Conservation (phyloP, 92 coral and sea anemone species). For the Actinernus sp. region DNA sequence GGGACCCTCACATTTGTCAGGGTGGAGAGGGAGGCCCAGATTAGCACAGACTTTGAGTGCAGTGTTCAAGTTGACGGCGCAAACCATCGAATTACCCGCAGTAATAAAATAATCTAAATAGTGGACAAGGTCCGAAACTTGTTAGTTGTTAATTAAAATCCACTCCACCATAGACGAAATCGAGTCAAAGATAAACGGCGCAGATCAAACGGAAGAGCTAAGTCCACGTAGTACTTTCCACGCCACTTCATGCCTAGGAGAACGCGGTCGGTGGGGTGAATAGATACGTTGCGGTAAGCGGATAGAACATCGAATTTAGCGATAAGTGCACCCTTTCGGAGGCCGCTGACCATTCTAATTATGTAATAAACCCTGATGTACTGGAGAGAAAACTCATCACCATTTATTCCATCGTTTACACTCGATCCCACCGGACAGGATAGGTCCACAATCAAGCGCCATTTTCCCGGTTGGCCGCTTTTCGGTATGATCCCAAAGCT, state of each 20-base stretch:
- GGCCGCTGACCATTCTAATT: conserved; percentile 2
- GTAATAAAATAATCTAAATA: conserved; percentile 44
- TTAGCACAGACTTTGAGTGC: conserved; percentile 6
- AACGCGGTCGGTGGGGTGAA: conserved; percentile 43
- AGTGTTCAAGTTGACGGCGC: background rate
- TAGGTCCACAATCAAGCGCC: conserved; percentile 35
- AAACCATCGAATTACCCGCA: conserved; percentile 8
- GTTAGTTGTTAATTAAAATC: conserved; percentile 38
- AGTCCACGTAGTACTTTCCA: conserved; percentile 20
- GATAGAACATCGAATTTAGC: conserved; percentile 42
- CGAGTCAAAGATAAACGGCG: conserved; percentile 48
- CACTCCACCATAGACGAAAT: conserved; percentile 36
- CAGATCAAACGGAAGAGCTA: conserved; percentile 51
- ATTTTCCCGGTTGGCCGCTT: conserved; percentile 33
- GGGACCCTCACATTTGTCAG: conserved; percentile 44
- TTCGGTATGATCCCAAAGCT: conserved; percentile 45
- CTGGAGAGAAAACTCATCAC: conserved; percentile 11
- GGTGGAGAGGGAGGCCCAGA: conserved; percentile 39
- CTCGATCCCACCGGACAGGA: conserved; percentile 25
- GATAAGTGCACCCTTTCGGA: conserved; percentile 38
- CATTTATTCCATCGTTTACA: conserved; percentile 39
- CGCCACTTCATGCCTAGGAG: conserved; percentile 60
- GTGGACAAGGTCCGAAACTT: conserved; percentile 18
- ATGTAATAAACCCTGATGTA: conserved; percentile 27
- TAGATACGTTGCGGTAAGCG: conserved; percentile 39